Evolutionary conservation across 2,797 vertebrate species (phyloP).

Genomic region (Melanogrammus aeglefinus): DNA sequence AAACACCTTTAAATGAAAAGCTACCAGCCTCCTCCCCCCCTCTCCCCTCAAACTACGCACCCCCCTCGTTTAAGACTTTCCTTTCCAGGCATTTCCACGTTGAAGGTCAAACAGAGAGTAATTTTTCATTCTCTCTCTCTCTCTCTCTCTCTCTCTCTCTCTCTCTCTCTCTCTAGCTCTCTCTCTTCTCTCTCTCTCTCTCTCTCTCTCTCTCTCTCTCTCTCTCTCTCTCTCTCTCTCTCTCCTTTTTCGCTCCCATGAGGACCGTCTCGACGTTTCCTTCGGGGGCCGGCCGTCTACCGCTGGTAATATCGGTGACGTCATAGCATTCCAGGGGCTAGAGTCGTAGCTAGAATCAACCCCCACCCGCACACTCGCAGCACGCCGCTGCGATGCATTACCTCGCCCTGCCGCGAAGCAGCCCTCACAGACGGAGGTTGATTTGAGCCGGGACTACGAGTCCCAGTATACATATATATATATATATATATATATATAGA

Average conservation of each 20-base stretch:
- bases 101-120: conserved; percentile 37
- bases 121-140: conserved; percentile 28
- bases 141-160: background rate
- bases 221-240: background rate
- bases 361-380: background rate
- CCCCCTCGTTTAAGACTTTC: conserved; percentile 9
- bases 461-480: conserved; percentile 24
- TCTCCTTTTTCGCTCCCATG: background rate
- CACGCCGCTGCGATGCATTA: background rate
- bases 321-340: background rate
- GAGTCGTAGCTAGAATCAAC: background rate
- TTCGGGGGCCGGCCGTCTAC: background rate
- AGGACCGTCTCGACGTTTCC: background rate
- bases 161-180: background rate
- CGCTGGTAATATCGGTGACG: background rate
- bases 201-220: background rate
- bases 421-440: conserved; percentile 19
- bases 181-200: no score
- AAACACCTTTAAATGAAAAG: conserved; percentile 4
- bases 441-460: conserved; percentile 1
- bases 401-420: background rate
- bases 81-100: conserved; percentile 2
- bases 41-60: no score
- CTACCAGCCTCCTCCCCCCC: background rate
- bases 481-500: conserved; percentile 1